These are phyloP conservation scores for Dugesia japonica DNA, from an alignment of 2,888 invertebrate genomes.

Conservation along the genomic window DNA sequence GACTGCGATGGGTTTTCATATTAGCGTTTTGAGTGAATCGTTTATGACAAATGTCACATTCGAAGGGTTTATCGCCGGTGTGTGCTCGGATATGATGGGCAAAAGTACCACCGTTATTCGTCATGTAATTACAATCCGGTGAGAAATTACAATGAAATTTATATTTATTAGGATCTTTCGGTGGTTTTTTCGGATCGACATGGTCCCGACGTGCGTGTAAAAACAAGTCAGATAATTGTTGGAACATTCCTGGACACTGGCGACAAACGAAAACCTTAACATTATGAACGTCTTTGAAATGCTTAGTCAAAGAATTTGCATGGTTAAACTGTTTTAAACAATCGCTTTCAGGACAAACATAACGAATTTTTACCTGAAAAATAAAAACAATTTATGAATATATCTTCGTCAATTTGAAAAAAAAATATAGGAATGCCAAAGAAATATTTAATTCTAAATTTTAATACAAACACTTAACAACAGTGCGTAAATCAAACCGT, in stretches of 20 bases:
- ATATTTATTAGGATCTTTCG: not conserved
- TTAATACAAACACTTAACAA: too few species aligned
- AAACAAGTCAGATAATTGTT: not conserved
- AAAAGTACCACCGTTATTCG: slow-evolving; percentile 25
- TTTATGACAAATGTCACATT: slow-evolving; percentile 77
- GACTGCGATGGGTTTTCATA: slow-evolving; percentile 72
- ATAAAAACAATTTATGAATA: too few species aligned
- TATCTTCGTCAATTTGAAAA: too few species aligned
- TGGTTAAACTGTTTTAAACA: not conserved
- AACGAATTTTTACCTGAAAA: too few species aligned
- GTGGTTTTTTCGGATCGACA: slow-evolving; percentile 22
- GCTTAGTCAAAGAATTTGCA: slow-evolving; percentile 20
- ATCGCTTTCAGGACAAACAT: not conserved
- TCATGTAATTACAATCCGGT: slow-evolving; percentile 24
- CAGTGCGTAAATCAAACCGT: too few species aligned
- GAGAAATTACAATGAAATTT: not conserved
- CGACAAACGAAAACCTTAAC: slow-evolving; percentile 23
- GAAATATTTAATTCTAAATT: too few species aligned
- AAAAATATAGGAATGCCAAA: too few species aligned
- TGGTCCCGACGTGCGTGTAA: slow-evolving; percentile 22
- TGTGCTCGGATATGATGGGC: slow-evolving; percentile 68
- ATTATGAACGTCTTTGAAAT: not conserved
- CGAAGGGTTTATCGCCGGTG: slow-evolving; percentile 74
- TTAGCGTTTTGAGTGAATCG: slow-evolving; percentile 81
- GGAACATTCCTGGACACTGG: not conserved